Evolutionary conservation across 2,888 invertebrate species (phyloP).

Genomic region (Mystacides longicornis): DNA sequence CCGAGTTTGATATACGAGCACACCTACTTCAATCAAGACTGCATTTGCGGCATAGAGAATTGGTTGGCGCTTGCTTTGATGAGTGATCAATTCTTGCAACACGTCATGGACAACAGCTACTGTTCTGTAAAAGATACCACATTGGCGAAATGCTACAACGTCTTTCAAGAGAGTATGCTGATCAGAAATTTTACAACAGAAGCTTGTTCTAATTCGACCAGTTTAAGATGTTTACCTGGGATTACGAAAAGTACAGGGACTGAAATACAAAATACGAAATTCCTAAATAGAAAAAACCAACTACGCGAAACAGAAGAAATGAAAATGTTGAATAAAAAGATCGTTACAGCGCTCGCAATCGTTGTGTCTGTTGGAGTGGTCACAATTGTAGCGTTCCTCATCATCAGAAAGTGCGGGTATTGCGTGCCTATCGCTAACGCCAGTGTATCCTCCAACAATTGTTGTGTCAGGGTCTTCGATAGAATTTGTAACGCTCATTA

Average conservation of each 20-base stretch:
- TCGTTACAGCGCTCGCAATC: conserved; percentile 46
- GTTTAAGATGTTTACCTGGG: conserved; percentile 53
- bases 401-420: conserved; percentile 52
- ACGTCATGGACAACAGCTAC: conserved; percentile 49
- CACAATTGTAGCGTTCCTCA: conserved; percentile 48
- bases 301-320: conserved; percentile 25
- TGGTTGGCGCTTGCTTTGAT: conserved; percentile 50
- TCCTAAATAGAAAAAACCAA: conserved; percentile 37
- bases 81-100: conserved; percentile 39
- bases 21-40: conserved; percentile 57
- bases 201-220: conserved; percentile 47
- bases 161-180: conserved; percentile 55
- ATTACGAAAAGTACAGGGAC: conserved; percentile 35
- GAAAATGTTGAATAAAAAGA: conserved; percentile 38
- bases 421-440: conserved; percentile 41
- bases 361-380: conserved; percentile 46
- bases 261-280: conserved; percentile 43
- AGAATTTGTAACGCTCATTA: conserved; percentile 42
- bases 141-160: conserved; percentile 57
- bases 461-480: conserved; percentile 37
- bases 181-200: conserved; percentile 55
- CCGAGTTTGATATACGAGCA: conserved; percentile 41
- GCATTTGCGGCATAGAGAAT: conserved; percentile 53
- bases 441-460: conserved; percentile 37
- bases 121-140: conserved; percentile 52